Percentiles rank a stretch among this genome's conserved stretches.
phyloP scores from a whole-genome alignment of 1,140 invertebrate species.

The Akabosia matsudoensis region DNA sequence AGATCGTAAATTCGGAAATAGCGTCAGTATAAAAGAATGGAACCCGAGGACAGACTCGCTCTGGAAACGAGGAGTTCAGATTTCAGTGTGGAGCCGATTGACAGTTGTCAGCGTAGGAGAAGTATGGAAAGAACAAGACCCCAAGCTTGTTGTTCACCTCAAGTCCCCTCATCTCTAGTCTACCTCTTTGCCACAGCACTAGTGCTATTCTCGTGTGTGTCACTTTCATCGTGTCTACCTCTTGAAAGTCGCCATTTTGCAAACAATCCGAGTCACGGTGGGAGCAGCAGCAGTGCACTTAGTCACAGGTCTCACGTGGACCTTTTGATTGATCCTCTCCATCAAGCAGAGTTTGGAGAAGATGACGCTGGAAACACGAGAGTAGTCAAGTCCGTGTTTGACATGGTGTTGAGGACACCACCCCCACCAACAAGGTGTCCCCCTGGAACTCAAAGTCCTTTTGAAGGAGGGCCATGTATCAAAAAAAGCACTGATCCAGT shows the following conservation, averaged over 20 bases:
- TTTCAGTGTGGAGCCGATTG: too few relatives aligned
- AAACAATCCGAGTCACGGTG: neutral
- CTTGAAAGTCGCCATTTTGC: neutral
- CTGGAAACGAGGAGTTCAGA: too few relatives aligned
- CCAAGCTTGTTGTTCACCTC: neutral
- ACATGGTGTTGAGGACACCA: conserved; percentile 17
- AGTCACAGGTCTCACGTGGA: conserved; percentile 17
- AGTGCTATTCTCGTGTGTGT: neutral
- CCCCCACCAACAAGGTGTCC: conserved; percentile 28
- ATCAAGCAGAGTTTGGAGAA: conserved; percentile 18
- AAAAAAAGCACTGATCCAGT: conserved; percentile 7
- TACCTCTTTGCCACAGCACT: neutral
- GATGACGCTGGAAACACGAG: conserved; percentile 14
- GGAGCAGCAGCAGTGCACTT: too few relatives aligned
- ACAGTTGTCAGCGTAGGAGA: too few relatives aligned
- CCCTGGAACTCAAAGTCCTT: conserved; percentile 7
- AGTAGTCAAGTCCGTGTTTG: conserved; percentile 36
- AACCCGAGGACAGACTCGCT: too few relatives aligned
- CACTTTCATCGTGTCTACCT: neutral
- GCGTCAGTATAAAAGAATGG: too few relatives aligned
- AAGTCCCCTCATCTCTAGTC: neutral
- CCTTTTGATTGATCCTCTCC: conserved; percentile 27
- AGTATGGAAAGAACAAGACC: too few relatives aligned
- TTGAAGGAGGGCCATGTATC: conserved; percentile 19
- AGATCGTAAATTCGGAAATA: too few relatives aligned